Evolutionary conservation across 2,888 invertebrate species (phyloP), one percentile per base, ranked within the genome.

Genomic region (Drosophila barbarae): DNA sequence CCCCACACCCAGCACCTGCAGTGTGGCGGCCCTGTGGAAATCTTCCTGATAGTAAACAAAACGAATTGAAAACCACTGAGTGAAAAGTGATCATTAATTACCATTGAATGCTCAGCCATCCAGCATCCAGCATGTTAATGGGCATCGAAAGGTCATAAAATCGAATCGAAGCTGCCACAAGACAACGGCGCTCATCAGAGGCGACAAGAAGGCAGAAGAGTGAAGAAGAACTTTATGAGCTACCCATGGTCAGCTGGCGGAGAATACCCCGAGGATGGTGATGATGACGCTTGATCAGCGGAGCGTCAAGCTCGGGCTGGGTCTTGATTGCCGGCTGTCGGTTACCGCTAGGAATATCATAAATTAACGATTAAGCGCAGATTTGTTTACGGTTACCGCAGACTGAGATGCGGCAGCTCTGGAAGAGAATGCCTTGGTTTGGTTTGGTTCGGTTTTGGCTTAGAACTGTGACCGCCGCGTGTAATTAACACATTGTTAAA

Each of bases 301-400:
- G 65, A 77, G 81, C 77, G 72, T 55, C 64, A 69, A 52, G 47
- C 66, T 41, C 28, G 57, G 67, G 58, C 26, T 66, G 67, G 65
- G 57, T 32, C 49, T 49, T 69, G 75, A 73, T 73, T 74, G 73
- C 59, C 58, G 66, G 57, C 63, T 69, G 61, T 75, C 76, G 64
- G 77, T 82, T 79, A 82, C 79, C 79, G 79, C 83, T 80, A 79
- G 55, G 55, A 69, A 71, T 68, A 77, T 76, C 77, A 80, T 80
- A 83, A 80, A 80, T 80, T 80, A 77, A 83, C 80, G 80, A 83
- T 80, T 80, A 82, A 82, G 82, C 79, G 71, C 76, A 76, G 77
- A 82, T 79, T 76, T 82, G 74, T 71, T 52, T 74, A 77, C 79
- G 75, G 72, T 71, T 64, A 55, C 68, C 51, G 39, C 42, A 55